These are phyloP conservation scores for Nephila pilipes DNA, from an alignment of 1,140 invertebrate species.

Conservation along the genomic window DNA sequence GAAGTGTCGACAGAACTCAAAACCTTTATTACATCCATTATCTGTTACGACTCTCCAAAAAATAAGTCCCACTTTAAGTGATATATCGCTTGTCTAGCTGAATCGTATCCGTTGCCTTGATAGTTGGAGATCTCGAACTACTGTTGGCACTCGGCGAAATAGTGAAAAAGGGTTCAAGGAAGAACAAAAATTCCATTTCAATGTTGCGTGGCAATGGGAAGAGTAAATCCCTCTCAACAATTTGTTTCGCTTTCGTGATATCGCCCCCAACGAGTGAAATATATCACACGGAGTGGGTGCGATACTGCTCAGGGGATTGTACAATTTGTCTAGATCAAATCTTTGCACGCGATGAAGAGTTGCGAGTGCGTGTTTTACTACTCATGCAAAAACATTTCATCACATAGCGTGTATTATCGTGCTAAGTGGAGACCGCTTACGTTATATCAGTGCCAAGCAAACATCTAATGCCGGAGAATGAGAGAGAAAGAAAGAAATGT, in stretches of 20 bases:
- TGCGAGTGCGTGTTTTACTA: slow-evolving; percentile 37
- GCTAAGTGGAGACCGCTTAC: slow-evolving; percentile 12
- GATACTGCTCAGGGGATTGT: background rate
- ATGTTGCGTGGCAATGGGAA: slow-evolving; percentile 62
- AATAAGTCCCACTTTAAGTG: slow-evolving; percentile 39
- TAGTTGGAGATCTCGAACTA: slow-evolving; percentile 54
- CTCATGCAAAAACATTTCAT: slow-evolving; percentile 64
- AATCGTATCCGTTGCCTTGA: slow-evolving; percentile 36
- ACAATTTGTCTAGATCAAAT: slow-evolving; percentile 65
- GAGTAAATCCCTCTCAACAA: slow-evolving; percentile 62
- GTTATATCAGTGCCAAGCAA: background rate
- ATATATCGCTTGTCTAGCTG: background rate
- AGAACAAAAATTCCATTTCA: slow-evolving; percentile 55
- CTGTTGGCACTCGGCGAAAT: background rate
- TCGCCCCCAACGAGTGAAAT: slow-evolving; percentile 25
- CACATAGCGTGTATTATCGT: slow-evolving; percentile 19
- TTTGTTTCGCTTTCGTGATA: slow-evolving; percentile 66
- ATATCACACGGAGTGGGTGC: slow-evolving; percentile 46
- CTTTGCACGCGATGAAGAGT: slow-evolving; percentile 58
- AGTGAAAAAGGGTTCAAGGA: background rate
- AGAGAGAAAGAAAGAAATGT: background rate
- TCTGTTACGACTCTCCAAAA: background rate
- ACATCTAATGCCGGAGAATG: background rate
- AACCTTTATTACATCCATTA: slow-evolving; percentile 57
- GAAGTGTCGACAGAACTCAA: slow-evolving; percentile 21